Conservation (phyloP, 2,888 invertebrate genomes). For the Ochropleura plecta region DNA sequence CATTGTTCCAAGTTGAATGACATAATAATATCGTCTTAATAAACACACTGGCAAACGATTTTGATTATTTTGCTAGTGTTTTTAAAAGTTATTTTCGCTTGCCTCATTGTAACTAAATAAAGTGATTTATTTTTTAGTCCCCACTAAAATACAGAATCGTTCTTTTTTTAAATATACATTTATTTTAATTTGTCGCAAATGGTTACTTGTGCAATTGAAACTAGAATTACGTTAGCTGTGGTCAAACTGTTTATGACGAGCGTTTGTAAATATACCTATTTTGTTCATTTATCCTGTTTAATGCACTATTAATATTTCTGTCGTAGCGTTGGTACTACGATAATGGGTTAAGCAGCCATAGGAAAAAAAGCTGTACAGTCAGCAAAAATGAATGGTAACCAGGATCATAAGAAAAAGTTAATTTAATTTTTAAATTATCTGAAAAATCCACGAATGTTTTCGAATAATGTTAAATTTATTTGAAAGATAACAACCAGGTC, state of each 20-base stretch:
- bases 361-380: no score
- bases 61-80: background rate
- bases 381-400: no score
- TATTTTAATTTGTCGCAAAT: background rate
- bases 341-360: no score
- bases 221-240: background rate
- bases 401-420: no score
- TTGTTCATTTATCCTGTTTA: background rate
- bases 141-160: background rate
- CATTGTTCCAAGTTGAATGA: constrained; percentile 24
- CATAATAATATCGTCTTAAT: background rate
- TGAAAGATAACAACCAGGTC: no score
- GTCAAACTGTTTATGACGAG: background rate
- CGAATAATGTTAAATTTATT: no score
- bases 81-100: background rate
- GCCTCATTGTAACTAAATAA: background rate
- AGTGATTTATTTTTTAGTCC: background rate
- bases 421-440: no score
- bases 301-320: background rate
- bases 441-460: no score
- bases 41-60: background rate
- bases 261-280: background rate
- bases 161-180: background rate
- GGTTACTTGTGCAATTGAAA: background rate
- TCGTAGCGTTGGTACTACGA: no score